A percentile compares a stretch with the other conserved stretches of the same genome.
Evolutionary conservation across 53 echinoderm and acorn worm genomes (phyloP).

Genomic region (Temnopleurus reevesii): DNA sequence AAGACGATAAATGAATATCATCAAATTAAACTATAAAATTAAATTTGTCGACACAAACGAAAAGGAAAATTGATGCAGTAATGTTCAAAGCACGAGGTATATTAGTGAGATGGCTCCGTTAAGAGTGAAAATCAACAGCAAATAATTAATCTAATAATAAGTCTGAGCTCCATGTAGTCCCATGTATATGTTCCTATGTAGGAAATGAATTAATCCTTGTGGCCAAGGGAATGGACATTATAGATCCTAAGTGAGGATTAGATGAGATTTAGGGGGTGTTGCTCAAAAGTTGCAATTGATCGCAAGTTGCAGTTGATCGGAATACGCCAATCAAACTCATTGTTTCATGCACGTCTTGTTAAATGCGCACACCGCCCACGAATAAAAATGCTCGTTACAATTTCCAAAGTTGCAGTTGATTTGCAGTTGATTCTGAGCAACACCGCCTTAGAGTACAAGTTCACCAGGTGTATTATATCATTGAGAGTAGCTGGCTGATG

Average conservation of each 20-base stretch:
- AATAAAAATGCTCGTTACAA: no score
- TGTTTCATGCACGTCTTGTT: no score
- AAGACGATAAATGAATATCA: neutral
- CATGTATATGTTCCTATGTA: neutral
- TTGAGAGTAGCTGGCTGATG: no score
- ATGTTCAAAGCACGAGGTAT: neutral
- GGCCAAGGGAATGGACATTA: conserved; percentile 23
- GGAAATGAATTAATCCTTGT: conserved; percentile 46
- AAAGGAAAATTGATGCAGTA: neutral
- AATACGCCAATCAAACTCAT: no score
- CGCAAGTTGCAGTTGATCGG: no score
- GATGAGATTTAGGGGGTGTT: neutral
- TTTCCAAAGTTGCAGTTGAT: no score
- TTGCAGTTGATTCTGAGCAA: no score
- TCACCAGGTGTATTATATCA: conserved; percentile 9
- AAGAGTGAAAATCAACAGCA: neutral
- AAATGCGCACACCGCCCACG: no score
- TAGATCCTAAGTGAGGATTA: conserved; percentile 1
- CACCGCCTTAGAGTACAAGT: neutral
- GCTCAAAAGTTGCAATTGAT: no score
- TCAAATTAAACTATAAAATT: neutral
- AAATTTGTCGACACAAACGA: neutral
- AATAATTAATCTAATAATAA: neutral
- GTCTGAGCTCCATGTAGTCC: neutral
- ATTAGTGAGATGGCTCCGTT: no score